Evolutionary conservation across 2,797 vertebrate species (phyloP).

Genomic region (Gymnopithys bicolor): DNA sequence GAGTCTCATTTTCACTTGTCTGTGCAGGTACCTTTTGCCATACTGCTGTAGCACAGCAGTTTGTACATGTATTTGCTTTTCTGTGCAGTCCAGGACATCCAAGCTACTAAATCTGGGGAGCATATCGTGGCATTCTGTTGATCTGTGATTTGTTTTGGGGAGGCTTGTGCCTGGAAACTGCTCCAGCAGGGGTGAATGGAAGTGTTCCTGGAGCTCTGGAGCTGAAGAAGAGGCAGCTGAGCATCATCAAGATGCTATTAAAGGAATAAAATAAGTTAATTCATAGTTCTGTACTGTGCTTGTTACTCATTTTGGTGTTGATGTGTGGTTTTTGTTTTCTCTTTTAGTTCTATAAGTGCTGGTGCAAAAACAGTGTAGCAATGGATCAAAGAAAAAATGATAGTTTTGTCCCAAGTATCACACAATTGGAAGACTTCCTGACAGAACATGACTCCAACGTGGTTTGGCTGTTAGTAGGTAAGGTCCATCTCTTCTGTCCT

Average conservation of each 20-base stretch:
- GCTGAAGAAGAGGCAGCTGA: neutral
- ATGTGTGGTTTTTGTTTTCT: neutral
- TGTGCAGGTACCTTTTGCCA: neutral
- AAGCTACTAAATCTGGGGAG: neutral
- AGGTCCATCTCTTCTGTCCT: constrained; percentile 66
- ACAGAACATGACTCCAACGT: constrained; percentile 94
- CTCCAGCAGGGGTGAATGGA: neutral
- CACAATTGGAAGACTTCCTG: constrained; percentile 90
- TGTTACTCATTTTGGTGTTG: neutral
- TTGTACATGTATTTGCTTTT: neutral
- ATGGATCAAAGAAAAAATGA: constrained; percentile 94
- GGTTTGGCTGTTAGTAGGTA: constrained; percentile 97
- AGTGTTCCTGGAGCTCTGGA: neutral
- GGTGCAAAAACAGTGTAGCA: constrained; percentile 49
- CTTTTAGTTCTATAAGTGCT: constrained; percentile 52
- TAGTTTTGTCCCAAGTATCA: constrained; percentile 88
- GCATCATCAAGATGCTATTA: neutral
- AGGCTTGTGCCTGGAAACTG: neutral
- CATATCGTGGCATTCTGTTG: neutral
- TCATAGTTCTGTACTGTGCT: neutral
- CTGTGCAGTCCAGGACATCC: neutral
- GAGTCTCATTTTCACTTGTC: neutral
- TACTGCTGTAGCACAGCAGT: neutral
- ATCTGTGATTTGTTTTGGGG: neutral
- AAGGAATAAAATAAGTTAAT: neutral